Percentiles rank a stretch among this genome's conserved stretches.
phyloP scores from a whole-genome alignment of 2,888 invertebrate species.

The Ariolimax columbianus region DNA sequence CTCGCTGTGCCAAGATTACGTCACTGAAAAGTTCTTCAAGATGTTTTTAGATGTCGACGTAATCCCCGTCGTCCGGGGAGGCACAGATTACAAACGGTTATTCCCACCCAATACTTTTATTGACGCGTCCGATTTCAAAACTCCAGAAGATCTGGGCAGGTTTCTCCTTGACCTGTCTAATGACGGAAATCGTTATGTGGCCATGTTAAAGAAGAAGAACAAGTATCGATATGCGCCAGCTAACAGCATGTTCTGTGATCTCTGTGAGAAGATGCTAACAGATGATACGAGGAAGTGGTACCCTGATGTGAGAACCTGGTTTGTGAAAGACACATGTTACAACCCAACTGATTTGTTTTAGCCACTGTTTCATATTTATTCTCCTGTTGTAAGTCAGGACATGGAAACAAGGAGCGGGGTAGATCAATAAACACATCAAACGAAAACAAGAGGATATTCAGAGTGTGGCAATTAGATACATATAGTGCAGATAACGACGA shows the following conservation, averaged over 20 bases:
- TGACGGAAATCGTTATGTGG: slow-evolving; percentile 23
- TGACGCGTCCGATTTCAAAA: slow-evolving; percentile 50
- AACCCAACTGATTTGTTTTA: slow-evolving; percentile 4
- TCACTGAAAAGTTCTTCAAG: slow-evolving; percentile 52
- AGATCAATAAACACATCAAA: too few relatives aligned
- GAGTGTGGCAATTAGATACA: too few relatives aligned
- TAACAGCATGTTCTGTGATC: background rate
- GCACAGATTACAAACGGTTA: slow-evolving; percentile 41
- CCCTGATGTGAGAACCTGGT: slow-evolving; percentile 23
- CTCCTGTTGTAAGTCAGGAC: too few relatives aligned
- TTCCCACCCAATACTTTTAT: slow-evolving; percentile 46
- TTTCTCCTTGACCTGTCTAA: slow-evolving; percentile 44
- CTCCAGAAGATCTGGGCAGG: slow-evolving; percentile 50
- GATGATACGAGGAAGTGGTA: slow-evolving; percentile 20
- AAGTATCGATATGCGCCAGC: background rate
- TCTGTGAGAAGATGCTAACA: slow-evolving; percentile 36
- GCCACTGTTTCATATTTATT: too few relatives aligned
- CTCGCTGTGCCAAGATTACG: slow-evolving; percentile 46
- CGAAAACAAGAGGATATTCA: too few relatives aligned
- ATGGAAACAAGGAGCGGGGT: too few relatives aligned
- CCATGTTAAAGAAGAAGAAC: slow-evolving; percentile 26
- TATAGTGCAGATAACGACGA: too few relatives aligned
- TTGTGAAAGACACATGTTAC: slow-evolving; percentile 5
- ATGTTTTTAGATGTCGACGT: slow-evolving; percentile 35
- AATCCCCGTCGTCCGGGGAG: slow-evolving; percentile 55